Conservation (phyloP, 1,140 invertebrate genomes). For the Platorchestia sp. region DNA sequence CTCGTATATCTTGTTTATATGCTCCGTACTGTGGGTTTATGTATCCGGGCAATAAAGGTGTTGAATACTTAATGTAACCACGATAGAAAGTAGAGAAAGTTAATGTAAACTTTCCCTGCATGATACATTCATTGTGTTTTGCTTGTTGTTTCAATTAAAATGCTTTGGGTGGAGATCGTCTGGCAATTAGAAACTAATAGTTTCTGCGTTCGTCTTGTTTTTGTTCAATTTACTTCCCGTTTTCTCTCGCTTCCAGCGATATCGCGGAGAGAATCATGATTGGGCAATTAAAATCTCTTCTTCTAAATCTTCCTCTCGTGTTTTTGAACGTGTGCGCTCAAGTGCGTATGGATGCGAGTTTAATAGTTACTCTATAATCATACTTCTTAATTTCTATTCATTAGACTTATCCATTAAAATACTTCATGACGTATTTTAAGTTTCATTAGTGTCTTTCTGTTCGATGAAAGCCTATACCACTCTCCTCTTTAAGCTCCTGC, state of each 20-base stretch:
- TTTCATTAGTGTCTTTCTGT: neutral
- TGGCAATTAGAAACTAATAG: neutral
- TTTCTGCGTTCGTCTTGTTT: neutral
- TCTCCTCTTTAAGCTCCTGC: neutral
- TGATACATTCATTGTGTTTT: neutral
- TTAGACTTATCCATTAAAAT: neutral
- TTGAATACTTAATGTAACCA: neutral
- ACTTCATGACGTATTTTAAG: neutral
- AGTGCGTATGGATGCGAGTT: neutral
- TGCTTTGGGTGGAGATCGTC: neutral
- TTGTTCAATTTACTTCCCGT: neutral
- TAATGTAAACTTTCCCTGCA: neutral
- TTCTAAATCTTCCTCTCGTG: neutral
- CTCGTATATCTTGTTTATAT: neutral
- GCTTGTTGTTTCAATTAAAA: neutral
- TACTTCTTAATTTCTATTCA: neutral
- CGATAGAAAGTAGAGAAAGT: neutral
- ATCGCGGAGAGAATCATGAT: neutral
- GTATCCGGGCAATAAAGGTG: neutral
- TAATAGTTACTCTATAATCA: neutral
- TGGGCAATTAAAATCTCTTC: neutral
- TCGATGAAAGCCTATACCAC: neutral
- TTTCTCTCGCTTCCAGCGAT: too few relatives aligned
- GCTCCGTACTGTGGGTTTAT: neutral
- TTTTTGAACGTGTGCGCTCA: neutral